phyloP scores from a whole-genome alignment of 2,113 vertebrate species.

The Acrocephalus arundinaceus region DNA sequence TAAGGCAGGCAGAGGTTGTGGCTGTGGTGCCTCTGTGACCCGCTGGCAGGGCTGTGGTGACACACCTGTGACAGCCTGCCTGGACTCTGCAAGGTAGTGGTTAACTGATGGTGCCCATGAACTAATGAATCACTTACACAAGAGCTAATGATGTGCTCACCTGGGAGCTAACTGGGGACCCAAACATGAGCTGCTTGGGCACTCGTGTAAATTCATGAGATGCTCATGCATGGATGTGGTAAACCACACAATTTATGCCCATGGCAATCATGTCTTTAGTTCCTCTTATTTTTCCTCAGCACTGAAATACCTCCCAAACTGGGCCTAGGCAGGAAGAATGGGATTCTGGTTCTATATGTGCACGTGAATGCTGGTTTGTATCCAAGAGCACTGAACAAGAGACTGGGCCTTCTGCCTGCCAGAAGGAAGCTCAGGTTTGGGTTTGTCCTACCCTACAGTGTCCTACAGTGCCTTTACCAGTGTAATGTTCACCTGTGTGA shows the following conservation, averaged over 20 bases:
- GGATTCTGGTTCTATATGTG: background rate
- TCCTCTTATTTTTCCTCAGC: background rate
- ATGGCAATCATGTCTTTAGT: background rate
- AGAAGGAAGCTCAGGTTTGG: background rate
- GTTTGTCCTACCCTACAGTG: background rate
- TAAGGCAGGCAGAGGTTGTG: background rate
- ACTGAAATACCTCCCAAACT: background rate
- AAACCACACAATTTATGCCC: background rate
- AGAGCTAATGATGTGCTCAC: background rate
- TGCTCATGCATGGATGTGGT: background rate
- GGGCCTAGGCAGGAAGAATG: background rate
- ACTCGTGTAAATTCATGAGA: fast-evolving
- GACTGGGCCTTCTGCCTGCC: background rate
- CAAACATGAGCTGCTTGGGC: background rate
- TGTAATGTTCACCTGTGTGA: background rate
- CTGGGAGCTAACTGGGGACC: background rate
- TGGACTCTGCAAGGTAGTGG: background rate
- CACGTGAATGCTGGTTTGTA: fast-evolving
- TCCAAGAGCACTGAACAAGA: background rate
- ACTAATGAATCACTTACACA: fast-evolving
- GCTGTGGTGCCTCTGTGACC: fast-evolving
- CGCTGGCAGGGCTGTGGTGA: background rate
- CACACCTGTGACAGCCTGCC: background rate
- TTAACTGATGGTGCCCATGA: background rate
- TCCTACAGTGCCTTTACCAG: background rate